Base-by-base conservation (phyloP, 2,888 invertebrate species). In the Tetranychus truncatus region DNA sequence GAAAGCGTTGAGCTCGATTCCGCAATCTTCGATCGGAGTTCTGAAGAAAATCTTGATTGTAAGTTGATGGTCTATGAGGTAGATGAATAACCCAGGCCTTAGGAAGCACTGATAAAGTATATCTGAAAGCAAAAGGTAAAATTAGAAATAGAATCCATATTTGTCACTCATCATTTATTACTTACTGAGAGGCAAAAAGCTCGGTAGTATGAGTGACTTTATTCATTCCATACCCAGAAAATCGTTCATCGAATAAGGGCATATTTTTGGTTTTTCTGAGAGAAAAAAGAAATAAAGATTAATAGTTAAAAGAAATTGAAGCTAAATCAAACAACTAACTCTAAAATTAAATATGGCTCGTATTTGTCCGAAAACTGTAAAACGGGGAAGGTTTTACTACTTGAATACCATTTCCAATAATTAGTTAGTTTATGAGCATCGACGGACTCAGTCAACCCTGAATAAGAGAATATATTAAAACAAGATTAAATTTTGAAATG, bases 221-320 rank as follows among this genome's bases (percentile, higher is more conserved):
- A 75, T 80, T 79, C 80, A 80, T 80, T 34, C 80, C 80, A 76
- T 79, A 80, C 24, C 79, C 79, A 46, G 76, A 71, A 74, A 79
- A 77, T 73, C 77, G 74, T 77, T 79, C 79, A 76, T 78, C 78
- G 76, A 77, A 79, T 20, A 74, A 67, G 15, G 79, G 79, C 71
- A 77, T 55, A 45, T 72, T 11, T 66, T 66, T 69, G 20, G 76
- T 75, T 75, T 79, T 79, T n/a, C 79, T 78, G 24, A 71, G 24
- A 71, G 75, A 74, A 67, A 21, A 21, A 21, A 67, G 7, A 67
- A n/a, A 21, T 21, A 18, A 67, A 24, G 24, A 21, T 18, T 15
- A 67, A 18, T 21, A 6, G 1, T 67, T 67, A 9, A 3, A 3
- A 18, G 9, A 67, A 67, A 18, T 67, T 1, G n/a, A 3, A 6